These are phyloP conservation scores for Dasysyrphus tricinctus DNA, from an alignment of 2,888 invertebrate genomes.

Conservation along the genomic window DNA sequence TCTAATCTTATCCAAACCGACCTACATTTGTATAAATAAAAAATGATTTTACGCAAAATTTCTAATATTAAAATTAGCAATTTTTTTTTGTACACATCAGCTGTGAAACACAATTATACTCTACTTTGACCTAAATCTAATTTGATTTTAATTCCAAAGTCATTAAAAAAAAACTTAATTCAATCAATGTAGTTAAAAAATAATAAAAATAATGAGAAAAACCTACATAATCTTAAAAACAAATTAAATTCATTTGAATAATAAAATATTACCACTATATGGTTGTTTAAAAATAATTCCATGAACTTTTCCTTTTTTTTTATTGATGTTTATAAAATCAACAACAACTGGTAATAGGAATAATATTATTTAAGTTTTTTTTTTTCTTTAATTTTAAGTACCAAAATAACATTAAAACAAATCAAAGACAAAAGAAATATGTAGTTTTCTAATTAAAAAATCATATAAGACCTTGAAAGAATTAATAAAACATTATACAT, in stretches of 20 bases:
- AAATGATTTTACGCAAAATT: too few species aligned
- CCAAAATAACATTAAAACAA: slow-evolving; percentile 5
- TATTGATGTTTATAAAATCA: neutral
- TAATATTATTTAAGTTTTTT: slow-evolving; percentile 17
- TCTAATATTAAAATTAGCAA: too few species aligned
- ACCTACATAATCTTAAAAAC: slow-evolving; percentile 6
- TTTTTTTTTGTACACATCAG: neutral
- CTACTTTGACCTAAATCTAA: neutral
- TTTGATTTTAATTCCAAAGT: neutral
- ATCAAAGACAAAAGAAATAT: slow-evolving; percentile 6
- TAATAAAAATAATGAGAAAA: neutral
- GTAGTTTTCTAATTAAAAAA: slow-evolving; percentile 10
- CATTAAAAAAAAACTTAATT: slow-evolving; percentile 16
- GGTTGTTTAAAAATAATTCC: slow-evolving; percentile 29
- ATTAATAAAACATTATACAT: neutral
- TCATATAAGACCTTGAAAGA: neutral
- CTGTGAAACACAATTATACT: neutral
- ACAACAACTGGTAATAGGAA: slow-evolving; percentile 8
- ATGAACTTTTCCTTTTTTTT: slow-evolving; percentile 5
- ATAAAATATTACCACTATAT: slow-evolving; percentile 64
- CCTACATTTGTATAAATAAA: too few species aligned
- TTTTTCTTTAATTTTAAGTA: slow-evolving; percentile 1
- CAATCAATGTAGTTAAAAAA: neutral
- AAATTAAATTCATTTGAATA: slow-evolving; percentile 26
- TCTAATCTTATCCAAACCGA: too few species aligned